Percentiles rank a stretch among this genome's conserved stretches.
Conservation (phyloP, 2,888 invertebrate species). For the Pharmacophagus antenor region DNA sequence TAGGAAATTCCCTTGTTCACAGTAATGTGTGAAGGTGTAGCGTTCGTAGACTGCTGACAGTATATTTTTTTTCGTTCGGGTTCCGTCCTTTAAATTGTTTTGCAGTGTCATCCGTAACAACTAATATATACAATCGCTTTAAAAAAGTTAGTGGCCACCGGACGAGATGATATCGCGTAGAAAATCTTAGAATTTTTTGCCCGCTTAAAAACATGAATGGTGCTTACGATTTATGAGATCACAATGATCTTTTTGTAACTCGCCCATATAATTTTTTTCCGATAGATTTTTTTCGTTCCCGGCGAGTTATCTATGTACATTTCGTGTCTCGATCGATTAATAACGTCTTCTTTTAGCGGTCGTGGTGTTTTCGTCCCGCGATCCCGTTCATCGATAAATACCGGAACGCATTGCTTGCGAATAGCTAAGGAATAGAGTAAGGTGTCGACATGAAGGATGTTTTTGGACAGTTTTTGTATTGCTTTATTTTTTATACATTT, state of each 20-base stretch:
- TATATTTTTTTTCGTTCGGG: background rate
- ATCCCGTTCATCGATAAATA: constrained; percentile 60
- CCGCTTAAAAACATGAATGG: constrained; percentile 73
- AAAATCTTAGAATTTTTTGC: constrained; percentile 69
- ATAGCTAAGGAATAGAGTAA: constrained; percentile 25
- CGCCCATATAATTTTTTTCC: constrained; percentile 50
- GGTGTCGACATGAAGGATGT: background rate
- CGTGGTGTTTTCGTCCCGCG: constrained; percentile 59
- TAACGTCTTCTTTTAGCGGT: constrained; percentile 73
- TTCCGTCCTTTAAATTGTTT: constrained; percentile 30
- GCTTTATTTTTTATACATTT: background rate
- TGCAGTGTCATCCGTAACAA: constrained; percentile 38
- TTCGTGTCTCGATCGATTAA: constrained; percentile 80
- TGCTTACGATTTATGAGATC: constrained; percentile 77
- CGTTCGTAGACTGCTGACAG: background rate
- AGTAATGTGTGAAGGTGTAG: constrained; percentile 35
- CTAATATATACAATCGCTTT: constrained; percentile 30
- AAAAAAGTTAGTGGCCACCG: constrained; percentile 63
- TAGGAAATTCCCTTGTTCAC: constrained; percentile 38
- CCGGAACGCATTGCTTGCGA: constrained; percentile 29
- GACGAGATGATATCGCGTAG: constrained; percentile 71
- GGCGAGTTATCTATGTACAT: constrained; percentile 65
- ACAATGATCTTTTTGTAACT: constrained; percentile 73
- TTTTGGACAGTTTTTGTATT: background rate
- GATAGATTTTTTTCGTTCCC: constrained; percentile 46